Evolutionary conservation across 2,888 invertebrate species (phyloP).

Genomic region (Platycheirus rosarum): DNA sequence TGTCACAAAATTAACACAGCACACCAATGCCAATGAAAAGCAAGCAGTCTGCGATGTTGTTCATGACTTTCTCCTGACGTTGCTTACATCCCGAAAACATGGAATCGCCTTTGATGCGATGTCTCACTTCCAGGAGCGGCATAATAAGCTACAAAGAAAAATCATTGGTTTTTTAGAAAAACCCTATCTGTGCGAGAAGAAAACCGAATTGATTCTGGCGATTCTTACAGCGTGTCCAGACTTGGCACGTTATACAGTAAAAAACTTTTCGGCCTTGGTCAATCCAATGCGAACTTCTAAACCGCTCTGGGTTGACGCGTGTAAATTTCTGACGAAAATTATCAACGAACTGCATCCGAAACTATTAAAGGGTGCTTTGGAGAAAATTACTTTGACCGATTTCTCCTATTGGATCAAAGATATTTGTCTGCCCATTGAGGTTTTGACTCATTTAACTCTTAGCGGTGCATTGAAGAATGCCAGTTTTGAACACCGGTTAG

Average conservation of each 20-base stretch:
- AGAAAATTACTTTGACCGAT: constrained; percentile 80
- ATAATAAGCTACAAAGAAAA: constrained; percentile 80
- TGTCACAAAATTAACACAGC: constrained; percentile 78
- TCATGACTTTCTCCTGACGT: constrained; percentile 88
- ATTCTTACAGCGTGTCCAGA: constrained; percentile 89
- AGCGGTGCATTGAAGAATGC: constrained; percentile 73
- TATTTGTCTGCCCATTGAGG: constrained; percentile 79
- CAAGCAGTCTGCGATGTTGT: constrained; percentile 84
- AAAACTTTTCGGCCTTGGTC: constrained; percentile 85
- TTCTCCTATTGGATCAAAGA: constrained; percentile 80
- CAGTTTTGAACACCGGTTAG: constrained; percentile 79
- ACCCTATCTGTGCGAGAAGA: constrained; percentile 88
- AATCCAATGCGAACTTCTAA: constrained; percentile 83
- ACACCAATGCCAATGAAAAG: constrained; percentile 80
- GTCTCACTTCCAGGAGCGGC: constrained; percentile 80
- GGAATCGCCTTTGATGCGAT: constrained; percentile 91
- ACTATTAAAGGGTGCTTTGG: constrained; percentile 76
- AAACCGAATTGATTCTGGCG: constrained; percentile 85
- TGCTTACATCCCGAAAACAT: constrained; percentile 89
- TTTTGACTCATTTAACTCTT: constrained; percentile 77
- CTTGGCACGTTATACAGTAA: constrained; percentile 86
- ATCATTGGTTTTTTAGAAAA: constrained; percentile 86
- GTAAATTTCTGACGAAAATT: constrained; percentile 77
- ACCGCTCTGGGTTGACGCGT: constrained; percentile 75
- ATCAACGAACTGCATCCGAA: constrained; percentile 78